phyloP scores from a whole-genome alignment of 2,797 vertebrate genomes.

The Centroberyx gerrardi region DNA sequence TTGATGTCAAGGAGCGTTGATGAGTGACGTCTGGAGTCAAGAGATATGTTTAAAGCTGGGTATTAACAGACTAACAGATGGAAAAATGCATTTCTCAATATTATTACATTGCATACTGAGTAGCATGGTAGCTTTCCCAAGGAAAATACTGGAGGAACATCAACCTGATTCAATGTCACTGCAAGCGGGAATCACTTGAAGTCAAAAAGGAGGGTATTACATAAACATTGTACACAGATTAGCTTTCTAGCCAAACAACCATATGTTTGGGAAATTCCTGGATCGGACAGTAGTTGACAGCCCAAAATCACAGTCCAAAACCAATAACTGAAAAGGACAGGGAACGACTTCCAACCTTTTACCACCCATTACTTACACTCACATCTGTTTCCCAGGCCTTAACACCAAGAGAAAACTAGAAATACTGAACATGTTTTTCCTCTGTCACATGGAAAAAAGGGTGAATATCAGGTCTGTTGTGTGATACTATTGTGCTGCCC shows the following conservation, averaged over 20 bases:
- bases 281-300: conserved; percentile 8
- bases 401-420: not conserved
- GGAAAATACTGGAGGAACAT: conserved; percentile 3
- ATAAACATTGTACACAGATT: conserved; percentile 26
- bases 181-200: conserved; percentile 6
- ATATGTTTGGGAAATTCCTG: conserved; percentile 11
- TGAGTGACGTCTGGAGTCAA: not conserved
- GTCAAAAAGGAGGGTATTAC: conserved; percentile 23
- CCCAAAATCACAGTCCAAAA: conserved; percentile 6
- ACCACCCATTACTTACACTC: conserved; percentile 17
- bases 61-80: not conserved
- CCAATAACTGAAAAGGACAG: not conserved
- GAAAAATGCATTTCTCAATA: not conserved
- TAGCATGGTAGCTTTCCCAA: not conserved
- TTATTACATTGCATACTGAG: not conserved
- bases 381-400: conserved; percentile 8
- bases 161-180: conserved; percentile 14
- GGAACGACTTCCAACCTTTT: conserved; percentile 4
- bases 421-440: conserved; percentile 11
- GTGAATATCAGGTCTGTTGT: conserved; percentile 35
- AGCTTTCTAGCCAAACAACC: conserved; percentile 33
- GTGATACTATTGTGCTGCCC: conserved; percentile 27
- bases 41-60: not conserved
- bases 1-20: not conserved
- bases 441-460: conserved; percentile 17